A percentile compares a stretch with the other conserved stretches of the same genome.
These are phyloP conservation scores for Eumerus sabulonum DNA, from an alignment of 2,888 invertebrate species.

Conservation along the genomic window DNA sequence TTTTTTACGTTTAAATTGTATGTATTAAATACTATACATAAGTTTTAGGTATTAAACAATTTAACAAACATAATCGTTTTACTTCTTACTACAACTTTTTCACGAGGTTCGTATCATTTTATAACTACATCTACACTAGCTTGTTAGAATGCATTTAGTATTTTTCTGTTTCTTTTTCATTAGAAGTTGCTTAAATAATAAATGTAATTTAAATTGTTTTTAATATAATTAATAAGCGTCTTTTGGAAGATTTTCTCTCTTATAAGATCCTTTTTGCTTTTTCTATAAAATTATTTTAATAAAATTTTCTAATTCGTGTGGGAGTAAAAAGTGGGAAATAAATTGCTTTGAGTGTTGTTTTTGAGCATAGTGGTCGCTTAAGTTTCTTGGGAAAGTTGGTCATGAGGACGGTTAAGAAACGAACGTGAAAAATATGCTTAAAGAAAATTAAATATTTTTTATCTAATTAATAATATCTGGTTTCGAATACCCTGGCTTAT, in stretches of 20 bases:
- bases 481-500: conserved; percentile 51
- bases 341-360: conserved; percentile 37
- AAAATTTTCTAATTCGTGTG: conserved; percentile 3
- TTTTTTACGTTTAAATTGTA: conserved; percentile 4
- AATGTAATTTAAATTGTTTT: conserved; percentile 20
- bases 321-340: conserved; percentile 1
- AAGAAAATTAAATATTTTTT: background rate
- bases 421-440: conserved; percentile 5
- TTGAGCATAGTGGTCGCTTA: conserved; percentile 32
- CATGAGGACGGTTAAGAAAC: conserved; percentile 53
- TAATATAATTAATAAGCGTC: conserved; percentile 59
- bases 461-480: background rate
- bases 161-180: too few relatives aligned
- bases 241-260: conserved; percentile 50
- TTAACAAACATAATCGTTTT: conserved; percentile 6
- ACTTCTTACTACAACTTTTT: background rate
- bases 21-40: conserved; percentile 28
- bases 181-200: conserved; percentile 22
- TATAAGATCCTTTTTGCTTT: conserved; percentile 20
- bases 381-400: conserved; percentile 31
- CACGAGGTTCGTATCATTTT: conserved; percentile 1
- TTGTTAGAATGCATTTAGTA: conserved; percentile 4
- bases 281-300: conserved; percentile 21
- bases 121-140: background rate
- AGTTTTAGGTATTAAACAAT: conserved; percentile 3